Conservation (phyloP, 2,797 vertebrate species). For the Coranthus polyacanthus region DNA sequence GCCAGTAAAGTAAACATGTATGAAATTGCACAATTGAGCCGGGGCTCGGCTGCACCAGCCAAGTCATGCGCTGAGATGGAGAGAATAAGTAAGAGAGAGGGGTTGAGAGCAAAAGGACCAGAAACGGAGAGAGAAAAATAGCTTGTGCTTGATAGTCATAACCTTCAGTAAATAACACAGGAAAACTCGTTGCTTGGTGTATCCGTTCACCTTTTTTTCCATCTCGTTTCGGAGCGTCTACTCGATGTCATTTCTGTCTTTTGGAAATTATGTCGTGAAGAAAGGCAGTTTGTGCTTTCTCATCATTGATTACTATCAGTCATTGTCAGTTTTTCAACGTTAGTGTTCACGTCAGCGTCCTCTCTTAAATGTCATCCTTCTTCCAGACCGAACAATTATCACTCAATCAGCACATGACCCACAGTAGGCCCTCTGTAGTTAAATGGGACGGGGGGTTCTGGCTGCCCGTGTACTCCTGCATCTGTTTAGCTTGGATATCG, state of each 20-base stretch:
- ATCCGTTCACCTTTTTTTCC: slow-evolving; percentile 19
- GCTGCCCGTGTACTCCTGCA: slow-evolving; percentile 47
- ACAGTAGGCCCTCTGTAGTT: slow-evolving; percentile 67
- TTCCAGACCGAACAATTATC: slow-evolving; percentile 68
- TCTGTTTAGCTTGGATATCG: slow-evolving; percentile 60
- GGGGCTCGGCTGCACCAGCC: slow-evolving; percentile 69
- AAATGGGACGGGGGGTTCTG: slow-evolving; percentile 39
- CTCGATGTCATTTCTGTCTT: slow-evolving; percentile 30
- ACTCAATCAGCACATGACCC: slow-evolving; percentile 70
- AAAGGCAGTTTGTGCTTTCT: slow-evolving; percentile 18
- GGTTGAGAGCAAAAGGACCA: slow-evolving; percentile 51
- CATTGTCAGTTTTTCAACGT: slow-evolving; percentile 54
- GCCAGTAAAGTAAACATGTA: slow-evolving; percentile 84
- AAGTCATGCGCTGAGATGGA: slow-evolving; percentile 77
- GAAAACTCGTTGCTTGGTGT: slow-evolving; percentile 38
- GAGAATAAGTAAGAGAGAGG: slow-evolving; percentile 60
- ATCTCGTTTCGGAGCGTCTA: background rate
- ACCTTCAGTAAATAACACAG: slow-evolving; percentile 60
- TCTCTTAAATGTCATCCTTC: slow-evolving; percentile 54
- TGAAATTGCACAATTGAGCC: slow-evolving; percentile 83
- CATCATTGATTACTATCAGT: slow-evolving; percentile 43
- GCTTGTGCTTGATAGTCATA: slow-evolving; percentile 43
- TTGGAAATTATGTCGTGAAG: slow-evolving; percentile 33
- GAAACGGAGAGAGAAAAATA: slow-evolving; percentile 55
- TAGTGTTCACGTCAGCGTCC: slow-evolving; percentile 55